phyloP scores from a whole-genome alignment of 1,140 invertebrate genomes.

The Drosophila eugracilis region DNA sequence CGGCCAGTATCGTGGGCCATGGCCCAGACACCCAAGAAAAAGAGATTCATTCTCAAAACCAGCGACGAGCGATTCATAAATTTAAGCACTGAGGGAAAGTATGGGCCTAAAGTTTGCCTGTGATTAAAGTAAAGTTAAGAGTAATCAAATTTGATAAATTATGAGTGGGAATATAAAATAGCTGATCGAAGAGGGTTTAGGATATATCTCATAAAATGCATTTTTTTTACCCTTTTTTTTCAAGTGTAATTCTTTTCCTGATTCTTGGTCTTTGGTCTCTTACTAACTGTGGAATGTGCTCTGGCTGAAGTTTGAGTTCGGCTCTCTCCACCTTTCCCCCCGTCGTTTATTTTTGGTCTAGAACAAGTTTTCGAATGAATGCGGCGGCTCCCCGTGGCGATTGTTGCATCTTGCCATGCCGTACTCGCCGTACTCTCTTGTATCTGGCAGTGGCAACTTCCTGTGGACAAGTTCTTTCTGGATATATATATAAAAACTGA shows the following conservation, averaged over 20 bases:
- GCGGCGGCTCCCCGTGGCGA: constrained; percentile 46
- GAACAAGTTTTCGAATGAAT: constrained; percentile 54
- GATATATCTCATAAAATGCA: background rate
- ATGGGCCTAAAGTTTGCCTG: fast-evolving
- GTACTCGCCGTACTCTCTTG: constrained; percentile 28
- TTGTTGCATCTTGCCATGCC: constrained; percentile 43
- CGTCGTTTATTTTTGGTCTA: constrained; percentile 61
- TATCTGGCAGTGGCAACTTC: constrained; percentile 76
- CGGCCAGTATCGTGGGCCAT: constrained; percentile 40
- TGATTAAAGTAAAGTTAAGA: background rate
- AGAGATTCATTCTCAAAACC: constrained; percentile 77
- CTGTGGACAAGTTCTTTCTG: constrained; percentile 67
- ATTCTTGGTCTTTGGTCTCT: constrained; percentile 11
- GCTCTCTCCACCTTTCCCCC: constrained; percentile 15
- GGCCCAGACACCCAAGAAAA: constrained; percentile 46
- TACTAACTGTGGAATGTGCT: constrained; percentile 61
- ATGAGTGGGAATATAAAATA: too few species aligned
- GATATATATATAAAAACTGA: too few species aligned
- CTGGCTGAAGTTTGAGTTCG: constrained; percentile 42
- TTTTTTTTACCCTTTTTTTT: background rate
- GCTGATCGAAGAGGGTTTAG: too few species aligned
- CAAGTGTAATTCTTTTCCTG: constrained; percentile 29
- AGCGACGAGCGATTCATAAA: constrained; percentile 69
- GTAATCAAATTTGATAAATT: too few species aligned
- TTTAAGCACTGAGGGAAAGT: constrained; percentile 23